Percentiles rank a stretch among this genome's conserved stretches.
phyloP scores from a whole-genome alignment of 1,140 invertebrate genomes.

The Dreissena rostriformis region DNA sequence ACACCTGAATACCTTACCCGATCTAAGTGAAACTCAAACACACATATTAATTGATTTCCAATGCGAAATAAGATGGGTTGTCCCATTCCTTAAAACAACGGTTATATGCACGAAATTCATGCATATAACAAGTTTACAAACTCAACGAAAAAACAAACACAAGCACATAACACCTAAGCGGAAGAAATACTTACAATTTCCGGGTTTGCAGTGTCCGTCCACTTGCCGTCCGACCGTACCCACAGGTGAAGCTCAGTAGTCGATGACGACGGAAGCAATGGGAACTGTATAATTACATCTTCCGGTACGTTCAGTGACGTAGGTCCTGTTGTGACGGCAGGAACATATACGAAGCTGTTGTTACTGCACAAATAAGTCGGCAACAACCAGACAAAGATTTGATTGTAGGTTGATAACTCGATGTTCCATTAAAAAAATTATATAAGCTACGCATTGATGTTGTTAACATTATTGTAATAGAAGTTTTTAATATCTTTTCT shows the following conservation, averaged over 20 bases:
- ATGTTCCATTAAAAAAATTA: not conserved
- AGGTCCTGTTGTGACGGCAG: conserved; percentile 8
- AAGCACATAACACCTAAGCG: no score
- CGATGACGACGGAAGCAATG: not conserved
- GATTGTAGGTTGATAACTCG: not conserved
- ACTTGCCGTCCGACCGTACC: conserved; percentile 29
- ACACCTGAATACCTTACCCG: no score
- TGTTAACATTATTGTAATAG: not conserved
- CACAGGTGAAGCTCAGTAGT: not conserved
- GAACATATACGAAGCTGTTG: not conserved
- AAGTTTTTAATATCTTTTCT: no score
- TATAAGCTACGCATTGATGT: no score
- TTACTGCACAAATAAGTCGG: not conserved
- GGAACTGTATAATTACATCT: conserved; percentile 28
- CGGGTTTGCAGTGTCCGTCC: conserved; percentile 28
- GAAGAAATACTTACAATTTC: conserved; percentile 25
- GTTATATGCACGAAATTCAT: no score
- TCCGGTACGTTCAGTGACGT: not conserved
- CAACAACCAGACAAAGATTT: no score
- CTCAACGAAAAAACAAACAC: no score
- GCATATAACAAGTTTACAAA: no score
- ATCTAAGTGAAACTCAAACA: no score
- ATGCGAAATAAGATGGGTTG: no score
- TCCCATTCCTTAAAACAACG: no score
- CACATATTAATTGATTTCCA: no score